These are phyloP conservation scores for Zoanthus solanderi DNA, from an alignment of 92 coral and sea anemone species.

Conservation along the genomic window DNA sequence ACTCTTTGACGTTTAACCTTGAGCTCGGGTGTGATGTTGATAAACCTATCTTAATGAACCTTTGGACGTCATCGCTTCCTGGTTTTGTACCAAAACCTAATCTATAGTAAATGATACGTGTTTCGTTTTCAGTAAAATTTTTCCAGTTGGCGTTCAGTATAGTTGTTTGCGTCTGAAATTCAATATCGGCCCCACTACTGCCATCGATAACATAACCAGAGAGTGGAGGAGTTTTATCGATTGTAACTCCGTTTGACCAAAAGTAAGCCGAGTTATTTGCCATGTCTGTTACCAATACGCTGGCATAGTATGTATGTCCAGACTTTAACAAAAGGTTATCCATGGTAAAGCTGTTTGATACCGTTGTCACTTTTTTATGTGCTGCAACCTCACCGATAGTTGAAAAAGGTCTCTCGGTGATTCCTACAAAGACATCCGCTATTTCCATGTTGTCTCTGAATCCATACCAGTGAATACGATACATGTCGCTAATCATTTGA, in stretches of 20 bases:
- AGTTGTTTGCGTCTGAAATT: constrained; percentile 80
- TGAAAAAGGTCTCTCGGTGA: constrained; percentile 66
- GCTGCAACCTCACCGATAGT: constrained; percentile 72
- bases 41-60: constrained; percentile 84
- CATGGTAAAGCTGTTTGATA: constrained; percentile 68
- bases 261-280: constrained; percentile 82
- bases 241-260: constrained; percentile 79
- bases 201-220: constrained; percentile 88
- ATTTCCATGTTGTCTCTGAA: constrained; percentile 82
- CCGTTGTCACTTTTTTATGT: constrained; percentile 61
- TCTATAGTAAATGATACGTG: constrained; percentile 75
- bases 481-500: constrained; percentile 79
- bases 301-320: constrained; percentile 79
- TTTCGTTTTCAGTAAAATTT: constrained; percentile 85
- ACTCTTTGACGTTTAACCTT: constrained; percentile 72
- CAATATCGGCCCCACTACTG: constrained; percentile 53
- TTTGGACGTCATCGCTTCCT: constrained; percentile 76
- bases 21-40: constrained; percentile 82
- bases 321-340: constrained; percentile 76
- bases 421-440: constrained; percentile 73
- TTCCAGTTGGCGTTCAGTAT: constrained; percentile 86
- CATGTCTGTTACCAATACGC: constrained; percentile 77
- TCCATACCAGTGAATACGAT: constrained; percentile 94
- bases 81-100: constrained; percentile 90
- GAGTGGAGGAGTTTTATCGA: constrained; percentile 85